Evolutionary conservation across 1,140 invertebrate species (phyloP).

Genomic region (Formica selysi): DNA sequence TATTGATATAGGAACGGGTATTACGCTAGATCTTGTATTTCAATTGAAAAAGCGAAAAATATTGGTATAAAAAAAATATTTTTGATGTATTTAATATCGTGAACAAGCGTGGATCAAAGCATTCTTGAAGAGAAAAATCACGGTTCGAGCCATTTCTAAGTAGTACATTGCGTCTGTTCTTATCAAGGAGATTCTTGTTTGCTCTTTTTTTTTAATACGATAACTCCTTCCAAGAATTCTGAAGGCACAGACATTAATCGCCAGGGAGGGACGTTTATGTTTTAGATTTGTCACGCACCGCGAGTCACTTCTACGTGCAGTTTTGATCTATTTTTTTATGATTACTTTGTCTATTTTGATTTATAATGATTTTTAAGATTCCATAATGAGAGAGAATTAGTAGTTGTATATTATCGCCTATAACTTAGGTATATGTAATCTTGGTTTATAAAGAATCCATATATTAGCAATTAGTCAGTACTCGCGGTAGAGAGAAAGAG

Average conservation of each 20-base stretch:
- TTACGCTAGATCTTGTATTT: not conserved
- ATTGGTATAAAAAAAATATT: not conserved
- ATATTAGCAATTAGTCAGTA: constrained; percentile 69
- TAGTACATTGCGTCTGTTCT: constrained; percentile 1
- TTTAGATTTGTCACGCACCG: constrained; percentile 48
- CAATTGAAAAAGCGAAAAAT: not conserved
- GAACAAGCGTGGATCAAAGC: not conserved
- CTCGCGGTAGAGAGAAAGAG: constrained; percentile 64
- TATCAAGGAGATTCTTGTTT: constrained; percentile 20
- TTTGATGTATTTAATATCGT: not conserved
- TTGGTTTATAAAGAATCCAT: constrained; percentile 52
- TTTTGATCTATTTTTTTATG: constrained; percentile 29
- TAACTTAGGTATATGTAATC: constrained; percentile 38
- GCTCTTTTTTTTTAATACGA: constrained; percentile 32
- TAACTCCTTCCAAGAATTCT: constrained; percentile 45
- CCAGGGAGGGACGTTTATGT: constrained; percentile 21
- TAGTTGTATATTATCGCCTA: constrained; percentile 62
- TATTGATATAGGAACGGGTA: not conserved
- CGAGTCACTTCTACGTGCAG: constrained; percentile 50
- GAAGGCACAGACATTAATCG: constrained; percentile 31
- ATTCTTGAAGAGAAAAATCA: constrained; percentile 3
- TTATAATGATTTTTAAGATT: constrained; percentile 53
- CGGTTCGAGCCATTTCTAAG: constrained; percentile 20
- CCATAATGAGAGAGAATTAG: constrained; percentile 50
- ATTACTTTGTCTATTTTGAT: constrained; percentile 60